Evolutionary conservation across 2,888 invertebrate genomes (phyloP).

Genomic region (Limnephilus auricula): DNA sequence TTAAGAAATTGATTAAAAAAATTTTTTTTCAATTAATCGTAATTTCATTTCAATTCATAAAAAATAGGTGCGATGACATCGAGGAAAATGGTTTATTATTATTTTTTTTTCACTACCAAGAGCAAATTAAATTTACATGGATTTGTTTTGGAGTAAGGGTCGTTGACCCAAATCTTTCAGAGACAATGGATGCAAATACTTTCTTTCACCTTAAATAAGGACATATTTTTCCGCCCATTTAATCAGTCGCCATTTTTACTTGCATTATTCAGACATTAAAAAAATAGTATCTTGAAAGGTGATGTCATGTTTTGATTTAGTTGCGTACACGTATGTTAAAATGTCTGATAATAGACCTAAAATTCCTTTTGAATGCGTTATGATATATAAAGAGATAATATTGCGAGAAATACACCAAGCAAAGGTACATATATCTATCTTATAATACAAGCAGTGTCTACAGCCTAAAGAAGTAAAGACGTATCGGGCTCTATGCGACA

Average conservation of each 20-base stretch:
- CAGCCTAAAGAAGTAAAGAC: neutral
- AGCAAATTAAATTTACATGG: too few species aligned
- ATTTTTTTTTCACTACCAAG: too few species aligned
- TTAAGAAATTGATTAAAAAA: neutral
- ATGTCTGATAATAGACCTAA: neutral
- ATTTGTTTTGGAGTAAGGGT: neutral
- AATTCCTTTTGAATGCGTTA: neutral
- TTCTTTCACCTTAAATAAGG: neutral
- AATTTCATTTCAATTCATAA: too few species aligned
- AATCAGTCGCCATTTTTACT: neutral
- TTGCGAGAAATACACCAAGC: neutral
- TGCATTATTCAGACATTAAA: too few species aligned
- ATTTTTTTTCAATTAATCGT: too few species aligned
- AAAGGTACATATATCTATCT: neutral
- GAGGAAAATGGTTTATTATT: too few species aligned
- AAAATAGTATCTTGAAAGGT: too few species aligned
- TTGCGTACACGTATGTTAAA: neutral
- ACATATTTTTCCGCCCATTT: neutral
- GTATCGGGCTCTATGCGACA: neutral
- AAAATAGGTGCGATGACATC: too few species aligned
- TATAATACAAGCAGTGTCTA: neutral
- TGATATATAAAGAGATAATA: too few species aligned
- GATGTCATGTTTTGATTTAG: too few species aligned
- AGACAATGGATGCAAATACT: neutral
- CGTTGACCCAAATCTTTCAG: neutral